Evolutionary conservation across 1,140 invertebrate genomes (phyloP).

Genomic region (Drosophila carrolli): DNA sequence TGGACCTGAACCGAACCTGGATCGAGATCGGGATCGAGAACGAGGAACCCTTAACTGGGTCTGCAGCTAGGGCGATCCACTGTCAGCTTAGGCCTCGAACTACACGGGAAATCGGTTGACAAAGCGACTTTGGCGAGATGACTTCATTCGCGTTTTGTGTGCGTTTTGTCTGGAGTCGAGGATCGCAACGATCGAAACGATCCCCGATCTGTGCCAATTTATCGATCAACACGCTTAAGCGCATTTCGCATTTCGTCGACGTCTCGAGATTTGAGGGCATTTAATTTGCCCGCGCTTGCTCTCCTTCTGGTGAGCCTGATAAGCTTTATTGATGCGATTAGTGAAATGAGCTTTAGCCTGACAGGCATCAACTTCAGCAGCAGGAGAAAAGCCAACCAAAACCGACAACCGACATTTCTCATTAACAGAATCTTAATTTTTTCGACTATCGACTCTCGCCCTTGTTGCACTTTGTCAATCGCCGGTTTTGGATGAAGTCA

Average conservation of each 20-base stretch:
- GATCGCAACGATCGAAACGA: slow-evolving; percentile 27
- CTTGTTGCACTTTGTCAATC: slow-evolving; percentile 75
- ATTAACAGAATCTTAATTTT: slow-evolving; percentile 66
- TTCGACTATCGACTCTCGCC: slow-evolving; percentile 45
- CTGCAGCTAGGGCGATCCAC: slow-evolving; percentile 66
- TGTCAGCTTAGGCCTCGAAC: slow-evolving; percentile 73
- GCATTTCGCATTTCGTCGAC: slow-evolving; percentile 59
- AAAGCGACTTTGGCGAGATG: slow-evolving; percentile 73
- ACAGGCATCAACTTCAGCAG: slow-evolving; percentile 34
- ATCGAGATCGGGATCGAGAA: background rate
- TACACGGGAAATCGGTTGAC: slow-evolving; percentile 77
- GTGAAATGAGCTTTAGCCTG: slow-evolving; percentile 74
- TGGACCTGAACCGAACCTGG: slow-evolving; percentile 2
- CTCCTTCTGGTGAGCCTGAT: slow-evolving; percentile 61
- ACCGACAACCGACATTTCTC: slow-evolving; percentile 79
- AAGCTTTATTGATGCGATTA: slow-evolving; percentile 83
- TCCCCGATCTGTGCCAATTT: slow-evolving; percentile 69
- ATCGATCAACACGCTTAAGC: slow-evolving; percentile 81
- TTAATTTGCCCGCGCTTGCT: slow-evolving; percentile 45
- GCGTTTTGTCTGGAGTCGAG: slow-evolving; percentile 52
- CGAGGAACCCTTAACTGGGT: slow-evolving; percentile 25
- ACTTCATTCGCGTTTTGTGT: slow-evolving; percentile 77
- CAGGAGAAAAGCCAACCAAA: slow-evolving; percentile 43
- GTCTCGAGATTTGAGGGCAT: slow-evolving; percentile 58
- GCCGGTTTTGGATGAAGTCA: slow-evolving; percentile 55